phyloP scores from a whole-genome alignment of 1,140 invertebrate genomes.

The Gonioctena quinquepunctata region DNA sequence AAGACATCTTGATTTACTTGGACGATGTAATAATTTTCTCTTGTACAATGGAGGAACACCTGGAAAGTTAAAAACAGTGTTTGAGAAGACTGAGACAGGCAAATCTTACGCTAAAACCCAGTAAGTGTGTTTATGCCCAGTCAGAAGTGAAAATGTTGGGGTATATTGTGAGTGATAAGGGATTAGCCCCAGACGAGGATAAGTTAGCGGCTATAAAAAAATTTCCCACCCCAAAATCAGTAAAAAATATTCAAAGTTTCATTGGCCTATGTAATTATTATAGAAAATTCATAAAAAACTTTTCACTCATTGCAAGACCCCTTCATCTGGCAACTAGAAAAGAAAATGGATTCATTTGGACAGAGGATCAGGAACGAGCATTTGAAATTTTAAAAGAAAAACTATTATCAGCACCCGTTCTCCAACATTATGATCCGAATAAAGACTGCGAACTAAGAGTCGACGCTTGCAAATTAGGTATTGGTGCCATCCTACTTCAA shows the following conservation, averaged over 20 bases:
- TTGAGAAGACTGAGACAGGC: background rate
- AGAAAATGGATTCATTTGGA: constrained; percentile 17
- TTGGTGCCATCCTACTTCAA: constrained; percentile 32
- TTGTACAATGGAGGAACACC: background rate
- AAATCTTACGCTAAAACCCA: background rate
- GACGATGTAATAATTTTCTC: constrained; percentile 13
- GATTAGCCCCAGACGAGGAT: background rate
- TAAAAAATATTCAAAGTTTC: constrained; percentile 12
- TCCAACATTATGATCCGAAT: constrained; percentile 31
- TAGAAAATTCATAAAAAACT: constrained; percentile 29
- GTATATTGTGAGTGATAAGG: background rate
- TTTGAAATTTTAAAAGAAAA: constrained; percentile 28
- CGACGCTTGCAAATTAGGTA: constrained; percentile 26
- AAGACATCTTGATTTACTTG: constrained; percentile 25
- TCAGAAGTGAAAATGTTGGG: constrained; percentile 4
- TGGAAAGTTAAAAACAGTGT: constrained; percentile 5
- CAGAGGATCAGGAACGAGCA: constrained; percentile 2
- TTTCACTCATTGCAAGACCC: constrained; percentile 16
- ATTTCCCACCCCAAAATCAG: background rate
- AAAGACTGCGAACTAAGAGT: constrained; percentile 24
- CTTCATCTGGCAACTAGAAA: constrained; percentile 17
- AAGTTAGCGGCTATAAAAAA: background rate
- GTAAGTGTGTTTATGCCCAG: background rate
- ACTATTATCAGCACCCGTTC: constrained; percentile 21
- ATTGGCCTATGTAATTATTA: constrained; percentile 25